phyloP scores from a whole-genome alignment of 2,113 vertebrate genomes.

The Corythornis madagascariensis region DNA sequence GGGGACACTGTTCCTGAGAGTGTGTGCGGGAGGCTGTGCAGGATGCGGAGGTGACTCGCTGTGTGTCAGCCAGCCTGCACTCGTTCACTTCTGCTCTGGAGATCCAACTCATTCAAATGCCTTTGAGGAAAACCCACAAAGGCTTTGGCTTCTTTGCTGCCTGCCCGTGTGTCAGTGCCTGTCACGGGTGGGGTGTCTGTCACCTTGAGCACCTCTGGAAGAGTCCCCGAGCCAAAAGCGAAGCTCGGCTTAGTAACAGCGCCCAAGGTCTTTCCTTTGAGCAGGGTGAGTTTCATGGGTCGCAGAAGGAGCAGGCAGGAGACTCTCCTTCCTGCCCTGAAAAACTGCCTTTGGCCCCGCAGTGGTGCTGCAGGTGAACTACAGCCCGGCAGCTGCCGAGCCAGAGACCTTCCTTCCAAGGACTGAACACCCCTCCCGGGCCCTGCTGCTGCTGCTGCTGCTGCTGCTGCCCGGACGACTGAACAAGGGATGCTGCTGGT shows the following conservation, averaged over 20 bases:
- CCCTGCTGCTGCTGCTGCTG: not conserved
- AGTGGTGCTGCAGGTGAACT: slow-evolving; percentile 11
- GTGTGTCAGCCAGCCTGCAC: not conserved
- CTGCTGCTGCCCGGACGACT: not conserved
- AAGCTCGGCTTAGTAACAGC: not conserved
- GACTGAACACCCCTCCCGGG: not conserved
- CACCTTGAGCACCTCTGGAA: not conserved
- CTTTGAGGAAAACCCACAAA: not conserved
- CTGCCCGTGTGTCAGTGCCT: not conserved
- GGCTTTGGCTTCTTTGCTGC: not conserved
- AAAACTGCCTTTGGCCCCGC: not conserved
- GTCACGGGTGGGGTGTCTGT: not conserved
- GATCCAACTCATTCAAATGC: not conserved
- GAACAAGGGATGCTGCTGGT: not conserved
- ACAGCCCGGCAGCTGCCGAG: not conserved
- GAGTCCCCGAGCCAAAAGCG: not conserved
- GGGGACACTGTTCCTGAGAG: not conserved
- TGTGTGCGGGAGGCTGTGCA: not conserved
- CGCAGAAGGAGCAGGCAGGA: not conserved
- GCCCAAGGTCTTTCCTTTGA: not conserved
- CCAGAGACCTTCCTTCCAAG: slow-evolving; percentile 29
- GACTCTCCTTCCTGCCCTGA: not conserved
- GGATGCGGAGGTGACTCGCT: not conserved
- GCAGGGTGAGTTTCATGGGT: not conserved
- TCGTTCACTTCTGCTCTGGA: not conserved